Base-by-base conservation (phyloP, 2,888 invertebrate species). In the Barypeithes pellucidus region DNA sequence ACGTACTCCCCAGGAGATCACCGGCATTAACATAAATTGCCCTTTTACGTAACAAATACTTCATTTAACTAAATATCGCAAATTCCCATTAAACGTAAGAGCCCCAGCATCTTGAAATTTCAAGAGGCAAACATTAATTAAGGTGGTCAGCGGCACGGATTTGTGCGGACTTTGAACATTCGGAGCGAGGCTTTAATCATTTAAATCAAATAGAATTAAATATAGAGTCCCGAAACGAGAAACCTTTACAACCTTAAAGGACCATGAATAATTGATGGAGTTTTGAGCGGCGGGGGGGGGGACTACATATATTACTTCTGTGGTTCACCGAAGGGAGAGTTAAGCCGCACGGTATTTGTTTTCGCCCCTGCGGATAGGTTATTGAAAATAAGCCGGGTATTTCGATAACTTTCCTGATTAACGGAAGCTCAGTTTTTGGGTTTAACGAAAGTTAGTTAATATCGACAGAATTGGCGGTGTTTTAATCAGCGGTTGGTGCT, bases 191-290 rank as follows among this genome's bases (percentile, higher is more conserved):
- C 72, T 75, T 75, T 75, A 75, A 75, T 75, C 75, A 75, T 72
- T 75, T 66, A 75, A 75, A 75, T 75, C 75, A 75, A 75, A 75
- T 75, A 75, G 72, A 75, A 75, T 75, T 75, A 75, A 75, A 75
- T 75, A 75, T 75, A 47, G 75, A 72, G 75, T 66, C 67, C 72
- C 43, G 60, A 69, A 75, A 75, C 65, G 72, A 68, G 75, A 75
- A 69, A 52, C 75, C 75, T 75, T 71, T 75, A 75, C 66, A 72
- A 72, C 75, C 72, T 71, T 75, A 75, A 69, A 72, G 75, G 63
- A 54, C 75, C 69, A 75, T 75, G 75, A 75, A 75, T 75, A 75
- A 75, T 75, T 75, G 75, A 75, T 72, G 66, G 67, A 72, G 75
- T 72, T 75, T 72, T 75, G 75, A 72, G 68, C 75, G 63, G 63